Base-by-base conservation (phyloP, 2,888 invertebrate species). In the Melinaea marsaeus region DNA sequence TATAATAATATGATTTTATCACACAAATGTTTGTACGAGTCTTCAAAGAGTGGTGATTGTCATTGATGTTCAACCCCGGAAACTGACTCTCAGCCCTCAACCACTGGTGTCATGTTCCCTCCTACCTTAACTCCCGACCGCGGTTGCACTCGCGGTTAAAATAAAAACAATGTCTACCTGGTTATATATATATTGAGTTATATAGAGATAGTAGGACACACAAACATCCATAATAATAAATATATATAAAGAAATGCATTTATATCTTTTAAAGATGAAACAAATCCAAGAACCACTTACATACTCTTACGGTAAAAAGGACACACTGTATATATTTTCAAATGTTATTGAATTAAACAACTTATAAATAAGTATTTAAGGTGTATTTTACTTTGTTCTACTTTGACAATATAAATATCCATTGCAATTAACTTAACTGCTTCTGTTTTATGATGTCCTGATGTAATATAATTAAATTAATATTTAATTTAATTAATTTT, bases 281-380 rank as follows among this genome's bases (percentile, higher is more conserved):
- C 7, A 42, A 42, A 42, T 9, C 11, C 3, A 42, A 42, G 42
- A 9, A 42, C 42, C 7, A 0, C 7, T 9, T 5, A 42, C 7
- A 9, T 42, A 42, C 1, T 9, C 2, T 42, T 42, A 7, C 9
- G 6, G 7, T 69, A 74, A 74, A 69, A 66, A 73, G 70, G 69
- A 71, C 73, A 69, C 54, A 35, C 70, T 73, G 70, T 74, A 69
- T 69, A 66, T 74, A 77, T 69, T 65, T 65, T 70, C 58, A 65
- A 13, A n/a, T 46, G 46, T 9, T 32, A 13, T 32, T 33, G 1
- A 22, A 62, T 56, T 62, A 32, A 58, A 46, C 22, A 60, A 60
- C 45, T 22, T 67, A 60, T 61, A 2, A 0, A 0, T 7, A 13
- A 32, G 2, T 0, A 0, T 0, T 13, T 63, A 69, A 46, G 54